Conservation (phyloP, 2,888 invertebrate species). For the Alcis repandata region DNA sequence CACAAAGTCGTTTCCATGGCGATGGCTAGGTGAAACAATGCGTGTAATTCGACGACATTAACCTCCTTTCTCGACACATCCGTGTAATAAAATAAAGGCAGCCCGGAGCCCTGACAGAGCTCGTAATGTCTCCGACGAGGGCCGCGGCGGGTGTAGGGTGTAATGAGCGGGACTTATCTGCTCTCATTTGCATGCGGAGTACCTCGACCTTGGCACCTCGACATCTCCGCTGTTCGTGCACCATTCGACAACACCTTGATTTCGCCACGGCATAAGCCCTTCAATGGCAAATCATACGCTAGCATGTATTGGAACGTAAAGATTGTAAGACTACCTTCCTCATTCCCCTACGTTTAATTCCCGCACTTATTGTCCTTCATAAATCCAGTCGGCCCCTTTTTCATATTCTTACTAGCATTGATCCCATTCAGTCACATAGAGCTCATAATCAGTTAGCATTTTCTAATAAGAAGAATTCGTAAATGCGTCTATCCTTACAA, state of each 20-base stretch:
- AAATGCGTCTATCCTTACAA: neutral
- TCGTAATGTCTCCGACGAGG: slow-evolving; percentile 71
- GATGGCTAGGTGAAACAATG: slow-evolving; percentile 78
- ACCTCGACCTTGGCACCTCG: slow-evolving; percentile 81
- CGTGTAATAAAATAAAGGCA: slow-evolving; percentile 78
- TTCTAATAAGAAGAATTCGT: neutral
- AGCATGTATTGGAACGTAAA: neutral
- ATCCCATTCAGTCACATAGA: neutral
- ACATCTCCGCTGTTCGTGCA: slow-evolving; percentile 54
- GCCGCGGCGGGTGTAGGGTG: slow-evolving; percentile 70
- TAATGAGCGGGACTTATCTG: slow-evolving; percentile 83
- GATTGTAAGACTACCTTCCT: neutral
- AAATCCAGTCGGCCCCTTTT: neutral
- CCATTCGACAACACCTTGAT: slow-evolving; percentile 35
- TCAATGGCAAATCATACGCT: neutral
- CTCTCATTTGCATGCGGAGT: slow-evolving; percentile 81
- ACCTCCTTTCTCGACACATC: slow-evolving; percentile 80
- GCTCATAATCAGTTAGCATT: neutral
- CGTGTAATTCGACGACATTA: slow-evolving; percentile 79
- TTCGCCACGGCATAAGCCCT: neutral
- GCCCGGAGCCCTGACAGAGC: slow-evolving; percentile 71
- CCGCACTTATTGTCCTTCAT: too few species aligned
- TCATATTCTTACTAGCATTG: neutral
- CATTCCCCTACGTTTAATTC: neutral
- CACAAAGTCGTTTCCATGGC: slow-evolving; percentile 67